Percentiles rank a stretch among this genome's conserved stretches.
Evolutionary conservation across 2,113 vertebrate species (phyloP).

Genomic region (Tachysurus fulvidraco): DNA sequence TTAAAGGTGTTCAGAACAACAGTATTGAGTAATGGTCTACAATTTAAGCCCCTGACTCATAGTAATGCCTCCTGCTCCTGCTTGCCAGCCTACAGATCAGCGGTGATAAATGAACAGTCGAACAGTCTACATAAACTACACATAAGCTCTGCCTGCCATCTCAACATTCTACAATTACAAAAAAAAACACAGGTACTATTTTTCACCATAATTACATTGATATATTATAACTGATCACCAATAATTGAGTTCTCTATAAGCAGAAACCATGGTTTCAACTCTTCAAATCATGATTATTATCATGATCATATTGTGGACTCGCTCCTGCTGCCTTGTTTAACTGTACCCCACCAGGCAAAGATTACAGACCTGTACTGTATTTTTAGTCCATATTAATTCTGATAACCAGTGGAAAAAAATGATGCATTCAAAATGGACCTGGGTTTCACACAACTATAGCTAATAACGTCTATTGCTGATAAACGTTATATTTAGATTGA

Average conservation of each 20-base stretch:
- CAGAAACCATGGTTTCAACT: neutral
- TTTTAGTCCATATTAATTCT: neutral
- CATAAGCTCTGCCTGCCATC: conserved; percentile 27
- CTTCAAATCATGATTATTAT: neutral
- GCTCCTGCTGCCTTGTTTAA: neutral
- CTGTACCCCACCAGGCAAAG: neutral
- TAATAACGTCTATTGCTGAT: neutral
- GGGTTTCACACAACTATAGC: neutral
- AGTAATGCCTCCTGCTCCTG: conserved; percentile 35
- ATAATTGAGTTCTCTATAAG: conserved; percentile 30
- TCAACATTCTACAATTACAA: conserved; percentile 19
- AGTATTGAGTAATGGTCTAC: conserved; percentile 27
- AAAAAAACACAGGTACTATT: neutral
- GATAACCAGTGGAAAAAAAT: neutral
- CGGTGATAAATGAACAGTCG: conserved; percentile 24
- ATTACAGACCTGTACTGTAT: neutral
- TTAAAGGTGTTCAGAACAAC: conserved; percentile 59
- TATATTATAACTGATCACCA: conserved; percentile 26
- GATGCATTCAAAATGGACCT: neutral
- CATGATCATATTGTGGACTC: neutral
- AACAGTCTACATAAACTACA: conserved; percentile 14
- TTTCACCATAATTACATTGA: conserved; percentile 17
- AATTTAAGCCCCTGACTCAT: conserved; percentile 46
- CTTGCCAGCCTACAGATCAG: neutral
- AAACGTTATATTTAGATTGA: neutral